Evolutionary conservation across 2,113 vertebrate species (phyloP).

Genomic region (Willisornis vidua): DNA sequence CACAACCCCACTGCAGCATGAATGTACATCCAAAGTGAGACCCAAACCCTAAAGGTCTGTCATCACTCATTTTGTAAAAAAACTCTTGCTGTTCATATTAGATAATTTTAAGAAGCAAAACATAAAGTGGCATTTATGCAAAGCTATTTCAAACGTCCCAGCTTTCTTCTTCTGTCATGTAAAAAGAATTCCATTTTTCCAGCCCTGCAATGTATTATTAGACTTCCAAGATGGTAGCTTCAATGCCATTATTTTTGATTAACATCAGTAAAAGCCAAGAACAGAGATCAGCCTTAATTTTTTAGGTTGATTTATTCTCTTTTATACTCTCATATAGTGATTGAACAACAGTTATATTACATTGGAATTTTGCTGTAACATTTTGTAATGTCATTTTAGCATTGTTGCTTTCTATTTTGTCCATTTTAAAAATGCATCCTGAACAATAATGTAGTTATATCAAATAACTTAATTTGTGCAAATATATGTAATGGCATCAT

Average conservation of each 20-base stretch:
- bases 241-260: constrained; percentile 25
- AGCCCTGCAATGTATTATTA: background rate
- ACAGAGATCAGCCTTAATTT: constrained; percentile 5
- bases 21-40: background rate
- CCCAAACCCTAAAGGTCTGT: background rate
- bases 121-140: background rate
- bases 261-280: constrained; percentile 36
- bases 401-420: constrained; percentile 58
- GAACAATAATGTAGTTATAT: constrained; percentile 55
- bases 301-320: background rate
- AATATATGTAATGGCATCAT: constrained; percentile 64
- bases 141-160: background rate
- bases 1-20: background rate
- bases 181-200: background rate
- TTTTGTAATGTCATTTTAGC: constrained; percentile 56
- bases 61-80: background rate
- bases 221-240: background rate
- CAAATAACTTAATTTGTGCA: constrained; percentile 63
- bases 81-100: background rate
- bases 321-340: constrained; percentile 8
- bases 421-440: constrained; percentile 67
- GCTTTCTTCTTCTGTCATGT: background rate
- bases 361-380: constrained; percentile 51
- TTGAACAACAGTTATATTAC: constrained; percentile 41
- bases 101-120: background rate